These are phyloP conservation scores for Cephus runcator DNA, from an alignment of 2,888 invertebrate genomes.

Conservation along the genomic window DNA sequence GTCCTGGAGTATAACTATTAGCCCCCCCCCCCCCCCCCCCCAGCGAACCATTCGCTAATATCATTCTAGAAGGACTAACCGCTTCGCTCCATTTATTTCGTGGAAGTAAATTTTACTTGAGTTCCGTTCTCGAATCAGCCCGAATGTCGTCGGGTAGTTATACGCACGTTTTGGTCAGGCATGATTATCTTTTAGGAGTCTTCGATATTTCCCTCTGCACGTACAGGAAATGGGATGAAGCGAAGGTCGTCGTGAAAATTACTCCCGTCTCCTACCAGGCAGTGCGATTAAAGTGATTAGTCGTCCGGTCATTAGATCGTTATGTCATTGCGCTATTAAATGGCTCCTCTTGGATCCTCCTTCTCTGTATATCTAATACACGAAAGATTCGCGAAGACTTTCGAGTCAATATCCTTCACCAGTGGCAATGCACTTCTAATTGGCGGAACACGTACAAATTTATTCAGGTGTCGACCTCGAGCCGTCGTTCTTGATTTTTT, in stretches of 20 bases:
- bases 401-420: not conserved
- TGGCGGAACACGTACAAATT: not conserved
- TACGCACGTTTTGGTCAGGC: not conserved
- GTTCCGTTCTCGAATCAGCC: not conserved
- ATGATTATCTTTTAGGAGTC: not conserved
- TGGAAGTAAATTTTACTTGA: not conserved
- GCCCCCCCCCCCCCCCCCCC: not conserved
- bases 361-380: not conserved
- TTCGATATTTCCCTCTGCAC: not conserved
- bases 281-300: constrained; percentile 32
- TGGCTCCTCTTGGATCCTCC: not conserved
- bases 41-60: not conserved
- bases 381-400: not conserved
- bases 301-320: constrained; percentile 35
- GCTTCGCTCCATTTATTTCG: not conserved
- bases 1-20: constrained; percentile 2
- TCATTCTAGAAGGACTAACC: not conserved
- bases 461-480: not conserved
- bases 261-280: not conserved
- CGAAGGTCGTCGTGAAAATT: not conserved
- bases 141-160: not conserved
- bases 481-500: not conserved
- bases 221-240: not conserved
- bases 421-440: not conserved
- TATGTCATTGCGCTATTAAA: constrained; percentile 30